Conservation (phyloP, 2,888 invertebrate genomes). For the Drosophila buzzatii region DNA sequence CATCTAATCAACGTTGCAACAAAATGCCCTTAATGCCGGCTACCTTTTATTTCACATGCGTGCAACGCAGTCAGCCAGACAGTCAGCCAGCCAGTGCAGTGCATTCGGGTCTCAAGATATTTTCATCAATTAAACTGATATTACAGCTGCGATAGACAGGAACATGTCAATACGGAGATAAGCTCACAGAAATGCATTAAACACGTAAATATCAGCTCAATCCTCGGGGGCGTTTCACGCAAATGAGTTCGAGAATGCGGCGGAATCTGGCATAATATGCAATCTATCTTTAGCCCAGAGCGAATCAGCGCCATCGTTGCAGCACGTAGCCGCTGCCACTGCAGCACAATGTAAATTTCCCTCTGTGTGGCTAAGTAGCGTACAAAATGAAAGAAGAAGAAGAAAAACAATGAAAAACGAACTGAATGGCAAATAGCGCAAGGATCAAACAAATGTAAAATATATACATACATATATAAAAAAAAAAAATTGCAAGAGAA, state of each 20-base stretch:
- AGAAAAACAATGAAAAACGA: slow-evolving; percentile 27
- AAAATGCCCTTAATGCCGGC: slow-evolving; percentile 35
- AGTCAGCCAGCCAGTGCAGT: slow-evolving; percentile 12
- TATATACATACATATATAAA: neutral
- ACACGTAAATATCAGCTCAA: slow-evolving; percentile 20
- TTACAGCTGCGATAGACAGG: slow-evolving; percentile 32
- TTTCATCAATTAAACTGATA: slow-evolving; percentile 75
- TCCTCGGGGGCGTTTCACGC: slow-evolving; percentile 29
- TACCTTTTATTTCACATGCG: slow-evolving; percentile 51
- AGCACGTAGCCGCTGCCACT: slow-evolving; percentile 11
- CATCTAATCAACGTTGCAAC: slow-evolving; percentile 72
- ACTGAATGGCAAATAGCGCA: slow-evolving; percentile 40
- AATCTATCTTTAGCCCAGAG: slow-evolving; percentile 52
- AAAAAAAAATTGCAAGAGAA: slow-evolving; percentile 4
- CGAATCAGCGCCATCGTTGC: slow-evolving; percentile 23
- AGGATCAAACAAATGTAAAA: slow-evolving; percentile 71
- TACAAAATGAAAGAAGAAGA: slow-evolving; percentile 35
- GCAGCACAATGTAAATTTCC: slow-evolving; percentile 71
- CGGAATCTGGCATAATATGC: slow-evolving; percentile 37
- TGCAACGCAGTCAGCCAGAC: slow-evolving; percentile 1
- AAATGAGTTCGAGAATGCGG: slow-evolving; percentile 40
- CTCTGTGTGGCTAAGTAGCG: slow-evolving; percentile 60
- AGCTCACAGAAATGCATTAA: slow-evolving; percentile 33
- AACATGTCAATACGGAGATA: slow-evolving; percentile 15
- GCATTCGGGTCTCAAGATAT: slow-evolving; percentile 46